Base-by-base conservation (phyloP, 2,113 vertebrate genomes). In the Mustela lutreola region DNA sequence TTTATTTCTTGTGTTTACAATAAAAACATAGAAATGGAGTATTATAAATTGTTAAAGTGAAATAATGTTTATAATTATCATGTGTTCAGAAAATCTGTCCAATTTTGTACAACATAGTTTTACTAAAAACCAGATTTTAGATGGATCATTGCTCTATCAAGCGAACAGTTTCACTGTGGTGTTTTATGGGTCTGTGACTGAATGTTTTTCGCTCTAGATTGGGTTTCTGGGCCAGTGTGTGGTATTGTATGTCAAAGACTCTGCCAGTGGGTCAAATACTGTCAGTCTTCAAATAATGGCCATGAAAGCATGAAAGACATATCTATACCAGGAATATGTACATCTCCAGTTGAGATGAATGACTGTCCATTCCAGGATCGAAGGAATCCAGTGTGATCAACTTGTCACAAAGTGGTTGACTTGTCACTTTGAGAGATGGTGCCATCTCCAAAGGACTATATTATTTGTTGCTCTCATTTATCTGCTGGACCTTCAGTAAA, bases 51-150 rank as follows among this genome's bases (percentile, higher is more conserved):
- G 80, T 56, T 31, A 22, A 65, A 80, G 31, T 78, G 73, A 90
- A 95, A 53, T 39, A 60, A 76, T 67, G 1, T 1, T 65, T 90
- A 58, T 71, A 33, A 16, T 84, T 62, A 0, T 84, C 11, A 56
- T 11, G 15, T 91, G 45, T 45, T 39, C 82, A 78, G 58, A 81
- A 96, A 97, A 70, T 9, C 21, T 50, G 2, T 58, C 26, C n/a
- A 53, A 58, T 42, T 92, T 85, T 48, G 11, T 63, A 22, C 4
- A 70, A 28, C 16, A 16, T 56, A 7, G 3, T 82, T 39, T 70
- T 73, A 48, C 36, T 91, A 79, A 87, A 90, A 91, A n/a, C 62
- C 31, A 73, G 22, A 84, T 50, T 93, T 85, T 48, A 76, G 53
- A 78, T 18, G 70, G 48, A 15, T 26, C 1, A 26, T 65, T 53